These are phyloP conservation scores for Diarsia rubi DNA, from an alignment of 2,888 invertebrate species.

Conservation along the genomic window DNA sequence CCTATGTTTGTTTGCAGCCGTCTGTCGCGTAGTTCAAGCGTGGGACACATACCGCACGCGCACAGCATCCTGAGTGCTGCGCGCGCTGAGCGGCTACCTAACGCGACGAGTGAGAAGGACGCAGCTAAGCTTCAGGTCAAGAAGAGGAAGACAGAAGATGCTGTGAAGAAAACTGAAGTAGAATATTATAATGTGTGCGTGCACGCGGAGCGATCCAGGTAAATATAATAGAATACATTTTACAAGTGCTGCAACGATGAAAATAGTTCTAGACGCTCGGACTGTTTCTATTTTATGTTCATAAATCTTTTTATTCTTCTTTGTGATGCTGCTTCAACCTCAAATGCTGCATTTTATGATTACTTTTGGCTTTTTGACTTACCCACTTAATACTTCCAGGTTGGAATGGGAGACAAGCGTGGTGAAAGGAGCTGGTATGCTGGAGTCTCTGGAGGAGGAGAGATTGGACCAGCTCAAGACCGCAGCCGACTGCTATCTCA, in stretches of 20 bases:
- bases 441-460: conserved; percentile 97
- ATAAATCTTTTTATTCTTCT: not conserved
- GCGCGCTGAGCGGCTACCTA: conserved; percentile 81
- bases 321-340: not conserved
- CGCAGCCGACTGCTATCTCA: conserved; percentile 92
- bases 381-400: conserved; percentile 79
- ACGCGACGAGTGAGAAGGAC: conserved; percentile 90
- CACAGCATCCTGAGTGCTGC: conserved; percentile 87
- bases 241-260: not conserved
- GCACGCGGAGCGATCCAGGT: conserved; percentile 96
- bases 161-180: conserved; percentile 97
- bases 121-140: conserved; percentile 96
- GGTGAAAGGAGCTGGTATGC: conserved; percentile 95
- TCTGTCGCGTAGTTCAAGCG: conserved; percentile 90
- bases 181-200: conserved; percentile 98
- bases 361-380: not conserved
- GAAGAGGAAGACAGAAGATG: conserved; percentile 97
- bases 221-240: conserved; percentile 54
- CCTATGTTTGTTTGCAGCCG: conserved; percentile 78
- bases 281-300: not conserved
- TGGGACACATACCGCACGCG: conserved; percentile 90
- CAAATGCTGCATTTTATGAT: not conserved
- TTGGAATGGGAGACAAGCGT: conserved; percentile 98
- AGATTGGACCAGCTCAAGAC: conserved; percentile 95
- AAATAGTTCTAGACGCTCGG: conserved; percentile 4